These are phyloP conservation scores for Drosophila quadrilineata DNA, from an alignment of 1,140 invertebrate species.

Conservation along the genomic window DNA sequence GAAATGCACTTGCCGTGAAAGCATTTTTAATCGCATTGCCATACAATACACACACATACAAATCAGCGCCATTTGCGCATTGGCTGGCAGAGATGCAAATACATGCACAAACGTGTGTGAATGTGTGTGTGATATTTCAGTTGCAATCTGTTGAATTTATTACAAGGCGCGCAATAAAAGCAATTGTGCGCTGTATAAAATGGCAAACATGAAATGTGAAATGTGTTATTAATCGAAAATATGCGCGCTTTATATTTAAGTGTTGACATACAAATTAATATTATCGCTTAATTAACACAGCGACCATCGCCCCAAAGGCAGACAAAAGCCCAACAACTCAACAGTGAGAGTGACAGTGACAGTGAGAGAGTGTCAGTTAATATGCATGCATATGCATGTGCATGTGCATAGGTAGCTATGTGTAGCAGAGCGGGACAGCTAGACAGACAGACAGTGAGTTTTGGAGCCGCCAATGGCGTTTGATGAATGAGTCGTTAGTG, in stretches of 20 bases:
- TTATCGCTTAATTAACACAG: slow-evolving; percentile 78
- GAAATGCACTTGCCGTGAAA: slow-evolving; percentile 78
- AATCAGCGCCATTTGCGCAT: no score
- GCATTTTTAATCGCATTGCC: slow-evolving; percentile 76
- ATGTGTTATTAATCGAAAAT: slow-evolving; percentile 76
- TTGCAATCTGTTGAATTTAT: slow-evolving; percentile 55
- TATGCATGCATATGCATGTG: background rate
- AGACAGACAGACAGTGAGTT: background rate
- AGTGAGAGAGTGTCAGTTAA: background rate
- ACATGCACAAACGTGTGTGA: slow-evolving; percentile 32
- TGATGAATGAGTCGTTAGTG: slow-evolving; percentile 35
- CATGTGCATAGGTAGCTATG: background rate
- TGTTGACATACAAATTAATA: slow-evolving; percentile 80
- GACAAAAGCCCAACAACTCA: no score
- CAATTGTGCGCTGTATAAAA: slow-evolving; percentile 51
- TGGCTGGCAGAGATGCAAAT: no score
- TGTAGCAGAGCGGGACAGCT: slow-evolving; percentile 16
- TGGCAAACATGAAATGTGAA: slow-evolving; percentile 57
- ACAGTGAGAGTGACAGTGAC: background rate
- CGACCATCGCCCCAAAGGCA: slow-evolving; percentile 24
- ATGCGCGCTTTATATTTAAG: slow-evolving; percentile 69
- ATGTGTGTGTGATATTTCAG: slow-evolving; percentile 60
- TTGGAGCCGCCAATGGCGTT: slow-evolving; percentile 28
- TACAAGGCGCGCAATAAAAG: slow-evolving; percentile 45
- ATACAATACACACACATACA: background rate